Evolutionary conservation across 2,888 invertebrate species (phyloP).

Genomic region (Mesodorylaimus sp.): DNA sequence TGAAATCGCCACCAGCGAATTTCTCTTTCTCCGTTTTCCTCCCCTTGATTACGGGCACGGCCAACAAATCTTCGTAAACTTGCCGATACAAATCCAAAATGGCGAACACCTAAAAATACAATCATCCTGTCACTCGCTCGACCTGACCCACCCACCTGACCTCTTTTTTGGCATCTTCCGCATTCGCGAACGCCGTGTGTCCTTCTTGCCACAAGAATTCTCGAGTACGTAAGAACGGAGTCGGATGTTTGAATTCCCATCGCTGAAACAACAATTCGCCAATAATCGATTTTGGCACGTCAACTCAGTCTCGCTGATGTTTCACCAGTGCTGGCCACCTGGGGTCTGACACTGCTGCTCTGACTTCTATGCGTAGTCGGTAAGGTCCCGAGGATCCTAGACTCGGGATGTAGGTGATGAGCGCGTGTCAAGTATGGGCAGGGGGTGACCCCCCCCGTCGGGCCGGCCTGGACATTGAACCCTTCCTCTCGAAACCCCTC

Average conservation of each 20-base stretch:
- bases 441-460: too few species aligned
- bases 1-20: conserved; percentile 92
- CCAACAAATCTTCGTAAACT: conserved; percentile 72
- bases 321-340: too few species aligned
- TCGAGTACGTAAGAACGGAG: conserved; percentile 87
- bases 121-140: background rate
- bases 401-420: too few species aligned
- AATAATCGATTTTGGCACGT: background rate
- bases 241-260: conserved; percentile 99
- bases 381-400: too few species aligned
- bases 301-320: too few species aligned
- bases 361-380: too few species aligned
- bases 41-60: conserved; percentile 85
- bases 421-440: too few species aligned
- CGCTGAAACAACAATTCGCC: conserved; percentile 43
- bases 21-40: conserved; percentile 96
- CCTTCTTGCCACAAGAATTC: conserved; percentile 99
- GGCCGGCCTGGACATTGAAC: too few species aligned
- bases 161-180: conserved; percentile 69
- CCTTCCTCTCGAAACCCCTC: too few species aligned
- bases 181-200: conserved; percentile 72
- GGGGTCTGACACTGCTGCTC: too few species aligned
- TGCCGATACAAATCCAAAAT: conserved; percentile 61
- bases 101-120: conserved; percentile 26
- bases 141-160: conserved; percentile 42